Evolutionary conservation across 2,113 vertebrate species (phyloP), one percentile per base, ranked within the genome.

Genomic region (Tachysurus fulvidraco): DNA sequence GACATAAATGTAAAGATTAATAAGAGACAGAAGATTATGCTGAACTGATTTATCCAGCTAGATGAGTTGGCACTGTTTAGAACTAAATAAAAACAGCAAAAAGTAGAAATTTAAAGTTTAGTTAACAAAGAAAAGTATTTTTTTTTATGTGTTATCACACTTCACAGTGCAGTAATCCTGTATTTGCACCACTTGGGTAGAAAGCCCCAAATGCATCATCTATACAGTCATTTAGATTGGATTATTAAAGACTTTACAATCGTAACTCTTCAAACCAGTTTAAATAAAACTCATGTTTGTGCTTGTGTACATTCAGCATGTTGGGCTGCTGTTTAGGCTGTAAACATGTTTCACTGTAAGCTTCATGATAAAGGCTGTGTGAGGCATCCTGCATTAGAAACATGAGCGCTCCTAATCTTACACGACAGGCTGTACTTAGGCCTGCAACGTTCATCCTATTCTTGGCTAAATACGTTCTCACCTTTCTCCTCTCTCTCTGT

Each of bases 211-310:
- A 78, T 55, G n/a, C 6, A 13, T 62, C 23, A 85, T 25, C 71
- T 10, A 21, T 46, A 9, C 44, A 23, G 36, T 78, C 73, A n/a
- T 60, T 21, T 44, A 44, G 50, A 30, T 28, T 76, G 28, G 54
- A 62, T 85, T 85, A 64, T 77, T 78, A 28, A 55, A 41, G 41
- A 6, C 50, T 50, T 36, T 83, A 54, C 57, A 76, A 50, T 21
- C 23, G 3, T 25, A 23, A 4, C 65, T 64, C 55, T 55, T 78
- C 36, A 78, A 67, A 65, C 44, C 44, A 67, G 67, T 59, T 73
- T 4, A 65, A 79, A 65, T 36, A 19, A 21, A 50, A 13, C 9
- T 13, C 6, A 23, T 30, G 16, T 52, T 4, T 23, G 28, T 76
- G 46, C 59, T 21, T 30, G 73, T 36, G 84, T 62, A 64, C 62